Percentiles rank a stretch among this genome's conserved stretches.
Conservation (phyloP, 2,888 invertebrate genomes). For the Lutraria lutraria region DNA sequence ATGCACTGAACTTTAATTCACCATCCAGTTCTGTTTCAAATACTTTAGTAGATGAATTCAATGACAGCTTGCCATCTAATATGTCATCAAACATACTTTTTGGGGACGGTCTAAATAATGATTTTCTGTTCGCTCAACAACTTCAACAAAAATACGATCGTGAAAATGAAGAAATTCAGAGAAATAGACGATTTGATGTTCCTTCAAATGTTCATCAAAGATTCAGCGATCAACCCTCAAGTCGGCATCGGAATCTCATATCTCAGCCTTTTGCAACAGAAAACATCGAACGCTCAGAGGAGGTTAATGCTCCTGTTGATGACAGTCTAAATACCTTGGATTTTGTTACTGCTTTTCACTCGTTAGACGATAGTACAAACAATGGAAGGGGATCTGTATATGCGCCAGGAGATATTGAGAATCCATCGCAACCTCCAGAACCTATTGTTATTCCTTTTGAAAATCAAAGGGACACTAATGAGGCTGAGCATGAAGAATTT, state of each 20-base stretch:
- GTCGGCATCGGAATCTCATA: neutral
- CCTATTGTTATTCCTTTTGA: slow-evolving; percentile 19
- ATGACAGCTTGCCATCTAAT: slow-evolving; percentile 45
- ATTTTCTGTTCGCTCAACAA: slow-evolving; percentile 56
- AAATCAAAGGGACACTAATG: slow-evolving; percentile 17
- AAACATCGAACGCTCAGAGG: neutral
- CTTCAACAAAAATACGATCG: slow-evolving; percentile 54
- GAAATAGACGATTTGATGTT: slow-evolving; percentile 37
- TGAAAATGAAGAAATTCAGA: slow-evolving; percentile 38
- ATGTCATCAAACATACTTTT: slow-evolving; percentile 55
- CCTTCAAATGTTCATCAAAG: neutral
- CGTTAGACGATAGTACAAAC: slow-evolving; percentile 16
- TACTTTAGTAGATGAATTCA: neutral
- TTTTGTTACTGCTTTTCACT: slow-evolving; percentile 14
- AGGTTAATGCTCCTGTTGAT: neutral
- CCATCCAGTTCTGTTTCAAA: slow-evolving; percentile 17
- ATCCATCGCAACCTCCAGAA: neutral
- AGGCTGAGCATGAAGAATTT: neutral
- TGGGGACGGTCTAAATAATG: slow-evolving; percentile 58
- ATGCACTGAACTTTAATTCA: slow-evolving; percentile 22
- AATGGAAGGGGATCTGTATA: slow-evolving; percentile 25
- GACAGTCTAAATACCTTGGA: neutral
- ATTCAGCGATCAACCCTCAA: neutral
- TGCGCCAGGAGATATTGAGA: slow-evolving; percentile 6
- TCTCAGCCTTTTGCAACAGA: neutral